These are phyloP conservation scores for Drosophila greeni DNA, from an alignment of 2,888 invertebrate genomes.

Conservation along the genomic window DNA sequence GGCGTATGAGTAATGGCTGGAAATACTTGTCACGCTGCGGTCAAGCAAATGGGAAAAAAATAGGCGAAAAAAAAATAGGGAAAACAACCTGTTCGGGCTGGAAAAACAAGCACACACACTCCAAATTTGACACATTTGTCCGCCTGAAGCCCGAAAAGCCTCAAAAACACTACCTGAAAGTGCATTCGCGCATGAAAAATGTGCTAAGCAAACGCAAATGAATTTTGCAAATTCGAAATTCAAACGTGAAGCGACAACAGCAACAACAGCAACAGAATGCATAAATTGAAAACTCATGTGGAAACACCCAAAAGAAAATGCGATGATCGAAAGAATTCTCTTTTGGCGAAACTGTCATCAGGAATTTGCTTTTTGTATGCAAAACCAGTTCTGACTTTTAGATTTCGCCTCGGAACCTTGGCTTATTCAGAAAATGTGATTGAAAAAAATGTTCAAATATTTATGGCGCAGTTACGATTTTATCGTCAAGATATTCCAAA, in stretches of 20 bases:
- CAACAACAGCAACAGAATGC: constrained; percentile 18
- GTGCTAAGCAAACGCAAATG: constrained; percentile 68
- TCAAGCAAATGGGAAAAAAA: constrained; percentile 23
- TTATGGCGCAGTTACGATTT: constrained; percentile 16
- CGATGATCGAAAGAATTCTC: constrained; percentile 39
- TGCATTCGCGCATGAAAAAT: constrained; percentile 60
- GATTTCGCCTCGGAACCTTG: constrained; percentile 35
- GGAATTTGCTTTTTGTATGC: constrained; percentile 38
- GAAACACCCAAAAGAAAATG: constrained; percentile 35
- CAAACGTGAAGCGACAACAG: constrained; percentile 57
- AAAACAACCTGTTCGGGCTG: constrained; percentile 33
- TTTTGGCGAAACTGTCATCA: constrained; percentile 38
- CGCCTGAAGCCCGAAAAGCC: constrained; percentile 26
- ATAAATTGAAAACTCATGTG: constrained; percentile 46
- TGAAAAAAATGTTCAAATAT: constrained; percentile 19
- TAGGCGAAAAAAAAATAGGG: background rate
- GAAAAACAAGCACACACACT: constrained; percentile 15
- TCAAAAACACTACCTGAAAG: constrained; percentile 37
- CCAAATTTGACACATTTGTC: constrained; percentile 60
- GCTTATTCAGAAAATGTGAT: constrained; percentile 24
- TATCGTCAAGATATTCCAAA: background rate
- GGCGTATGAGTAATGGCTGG: constrained; percentile 41
- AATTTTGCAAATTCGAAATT: constrained; percentile 68
- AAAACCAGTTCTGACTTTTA: constrained; percentile 42
- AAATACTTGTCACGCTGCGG: constrained; percentile 55